phyloP scores from a whole-genome alignment of 1,140 invertebrate species.

The Drosophila auraria region DNA sequence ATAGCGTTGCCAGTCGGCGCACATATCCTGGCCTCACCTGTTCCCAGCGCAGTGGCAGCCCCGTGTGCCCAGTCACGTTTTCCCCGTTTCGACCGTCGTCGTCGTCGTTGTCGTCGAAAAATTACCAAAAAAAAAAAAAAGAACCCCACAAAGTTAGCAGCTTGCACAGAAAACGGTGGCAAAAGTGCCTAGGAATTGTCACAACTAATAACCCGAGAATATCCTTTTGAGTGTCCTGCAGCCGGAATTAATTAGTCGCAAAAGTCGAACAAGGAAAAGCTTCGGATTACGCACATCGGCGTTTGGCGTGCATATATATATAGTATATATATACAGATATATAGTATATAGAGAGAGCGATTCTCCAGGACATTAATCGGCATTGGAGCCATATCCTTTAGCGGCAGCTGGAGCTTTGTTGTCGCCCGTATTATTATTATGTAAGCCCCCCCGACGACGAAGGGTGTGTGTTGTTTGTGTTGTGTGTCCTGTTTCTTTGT shows the following conservation, averaged over 20 bases:
- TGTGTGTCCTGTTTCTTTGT: conserved; percentile 15
- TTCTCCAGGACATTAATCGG: conserved; percentile 8
- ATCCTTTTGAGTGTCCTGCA: conserved; percentile 1
- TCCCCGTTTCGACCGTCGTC: conserved; percentile 19
- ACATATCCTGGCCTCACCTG: conserved; percentile 7
- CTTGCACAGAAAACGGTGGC: not conserved
- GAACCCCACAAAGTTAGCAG: not conserved
- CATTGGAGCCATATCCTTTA: conserved; percentile 4
- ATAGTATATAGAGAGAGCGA: not conserved
- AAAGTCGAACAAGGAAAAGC: conserved; percentile 16
- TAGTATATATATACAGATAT: not conserved
- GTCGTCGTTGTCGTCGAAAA: conserved; percentile 11
- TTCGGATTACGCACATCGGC: conserved; percentile 18
- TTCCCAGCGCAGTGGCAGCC: not conserved
- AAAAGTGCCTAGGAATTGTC: not conserved
- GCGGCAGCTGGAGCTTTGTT: conserved; percentile 36
- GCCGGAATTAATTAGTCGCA: conserved; percentile 7
- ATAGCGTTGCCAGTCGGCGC: not conserved
- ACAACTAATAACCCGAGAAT: not conserved
- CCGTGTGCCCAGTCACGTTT: conserved; percentile 10
- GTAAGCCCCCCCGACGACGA: conserved; percentile 23
- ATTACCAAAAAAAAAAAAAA: conserved; percentile 2
- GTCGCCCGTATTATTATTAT: conserved; percentile 57
- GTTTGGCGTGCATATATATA: conserved; percentile 10
- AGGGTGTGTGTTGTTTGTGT: conserved; percentile 14